Base-by-base conservation (phyloP, 1,140 invertebrate genomes). In the Nasonia giraulti region DNA sequence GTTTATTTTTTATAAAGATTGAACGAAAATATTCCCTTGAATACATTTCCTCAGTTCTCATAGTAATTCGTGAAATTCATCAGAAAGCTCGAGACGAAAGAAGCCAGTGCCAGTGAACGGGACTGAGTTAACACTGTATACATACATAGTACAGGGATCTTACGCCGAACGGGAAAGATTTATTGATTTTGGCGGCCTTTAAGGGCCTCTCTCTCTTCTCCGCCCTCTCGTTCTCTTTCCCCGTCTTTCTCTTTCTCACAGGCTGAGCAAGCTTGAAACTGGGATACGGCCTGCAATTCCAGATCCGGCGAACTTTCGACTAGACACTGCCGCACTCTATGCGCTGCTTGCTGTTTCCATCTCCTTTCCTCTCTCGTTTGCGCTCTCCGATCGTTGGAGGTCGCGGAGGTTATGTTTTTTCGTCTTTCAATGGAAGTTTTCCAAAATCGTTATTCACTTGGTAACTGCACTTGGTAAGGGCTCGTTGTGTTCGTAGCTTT, bases 221-320 rank as follows among this genome's bases (percentile, higher is more conserved):
- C 14, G 27, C 11, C 31, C 80, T 86, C 40, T 50, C 27, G 66
- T 33, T 80, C 79, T 80, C 76, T 10, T n/a, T 31, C 40, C 83
- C 62, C 23, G 55, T 47, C 66, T 69, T 80, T 66, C 40, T 79
- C 33, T 76, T 33, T 82, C n/a, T 85, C 82, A 73, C 66, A 82
- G 81, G 79, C 83, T 71, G 85, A 78, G 37, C 81, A 87, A 86
- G 86, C 85, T 88, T 71, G 84, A 87, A 89, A 88, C 88, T 86
- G 76, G 87, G 85, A 87, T 88, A 73, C 47, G 68, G 68, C 69
- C 47, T 50, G 77, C 76, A 69, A 47, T 86, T 75, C 55, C 71
- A 82, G 75, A 84, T 62, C 37, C 79, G 73, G 83, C 79, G 77
- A 77, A 83, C 83, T 81, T 81, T 81, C 27, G 68, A 55, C 76